Base-by-base conservation (phyloP, 1,140 invertebrate genomes). In the Hyles vespertilio region DNA sequence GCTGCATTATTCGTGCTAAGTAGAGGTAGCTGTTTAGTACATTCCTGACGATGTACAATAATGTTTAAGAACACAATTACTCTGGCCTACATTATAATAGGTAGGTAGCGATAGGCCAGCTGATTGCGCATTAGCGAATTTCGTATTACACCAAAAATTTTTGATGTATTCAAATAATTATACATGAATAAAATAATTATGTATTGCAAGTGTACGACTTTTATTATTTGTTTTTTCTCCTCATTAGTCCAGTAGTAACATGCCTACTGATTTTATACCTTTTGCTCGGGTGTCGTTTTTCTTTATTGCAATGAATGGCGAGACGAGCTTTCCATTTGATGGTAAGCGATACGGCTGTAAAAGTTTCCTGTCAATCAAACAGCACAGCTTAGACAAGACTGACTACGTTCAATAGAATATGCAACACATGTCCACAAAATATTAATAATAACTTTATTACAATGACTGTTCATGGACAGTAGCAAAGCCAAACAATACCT, bases 131-230 rank as follows among this genome's bases (percentile, higher is more conserved):
- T 74, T 75, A 74, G 79, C 79, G 79, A 72, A 73, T 82, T 80
- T 77, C 74, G 69, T 81, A 77, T 81, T 82, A 82, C 79, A 86
- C 83, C 83, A 86, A 86, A 86, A 86, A 84, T 70, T 66, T 76
- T 81, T 82, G 77, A 82, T 86, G 81, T 84, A 86, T 84, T 82
- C 79, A 78, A 82, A 74, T 82, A 80, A 70, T 69, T 81, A 79
- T 81, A 82, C 73, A 76, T 72, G 72, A 82, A 76, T 81, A 83
- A 83, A 85, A 33, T 79, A 75, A 84, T 74, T 76, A 81, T 67
- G 63, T 70, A 72, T 74, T 77, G 77, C 69, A 65, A 73, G 53
- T 56, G 12, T 50, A 60, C 61, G 59, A 54, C 49, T 76, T 80
- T 80, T 70, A 67, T 71, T 78, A 63, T 51, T 50, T n/a, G n/a